Evolutionary conservation across 1,140 invertebrate species (phyloP), one percentile per base, ranked within the genome.

Genomic region (Lepidurus arcticus): DNA sequence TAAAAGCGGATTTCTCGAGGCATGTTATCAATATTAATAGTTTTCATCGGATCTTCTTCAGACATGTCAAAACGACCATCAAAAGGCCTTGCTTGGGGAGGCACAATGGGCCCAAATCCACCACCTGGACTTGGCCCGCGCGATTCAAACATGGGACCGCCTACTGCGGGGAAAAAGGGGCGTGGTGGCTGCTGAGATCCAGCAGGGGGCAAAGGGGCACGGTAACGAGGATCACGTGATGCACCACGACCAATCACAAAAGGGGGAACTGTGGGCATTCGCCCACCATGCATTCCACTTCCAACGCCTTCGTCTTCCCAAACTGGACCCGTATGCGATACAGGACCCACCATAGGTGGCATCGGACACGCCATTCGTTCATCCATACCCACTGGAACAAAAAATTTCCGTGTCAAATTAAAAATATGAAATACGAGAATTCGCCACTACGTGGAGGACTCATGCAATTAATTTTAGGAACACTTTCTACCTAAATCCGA

Each of bases 1-100:
- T 97, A 95, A 81, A 94, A 93, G 73, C 94, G 88, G 73, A 98
- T 92, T 84, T 96, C 93, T 82, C 94, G 88, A 0, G 91, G 89
- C 43, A 91, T 85, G 4, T 91, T 90, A 83, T 97, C 94, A 77
- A 97, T 96, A 53, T 91, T 90, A 42, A 96, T 95, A n/a, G 90
- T 91, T 79, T 91, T 90, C 81, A 90, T 91, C n/a, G 53, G 53
- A 0, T 76, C 78, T 65, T 76, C 47, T n/a, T 79, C 78, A 16
- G 47, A 34, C 45, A 21, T 8, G n/a, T 76, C 24, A 77, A 47
- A 44, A n/a, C 75, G 34, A 77, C 76, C 73, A 44, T 74, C 26
- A 79, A 26, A 47, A 76, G 80, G 80, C 73, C 79, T 80, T 42
- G 81, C 81, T 42, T 81, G 75, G 8, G 81, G 81, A 80, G 53